Base-by-base conservation (phyloP, 2,888 invertebrate species). In the Ligdia adustata region DNA sequence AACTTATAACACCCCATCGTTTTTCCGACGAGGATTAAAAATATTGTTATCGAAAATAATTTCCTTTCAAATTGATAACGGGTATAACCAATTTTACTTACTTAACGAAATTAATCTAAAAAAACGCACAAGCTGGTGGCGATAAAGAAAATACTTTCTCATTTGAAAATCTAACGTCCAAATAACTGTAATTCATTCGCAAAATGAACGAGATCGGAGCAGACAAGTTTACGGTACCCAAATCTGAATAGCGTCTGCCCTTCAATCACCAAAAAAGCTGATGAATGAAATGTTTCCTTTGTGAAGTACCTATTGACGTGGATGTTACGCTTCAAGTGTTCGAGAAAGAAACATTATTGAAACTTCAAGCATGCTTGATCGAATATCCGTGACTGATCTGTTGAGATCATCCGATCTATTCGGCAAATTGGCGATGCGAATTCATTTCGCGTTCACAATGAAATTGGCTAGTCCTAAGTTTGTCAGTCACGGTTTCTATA, bases 301-400 rank as follows among this genome's bases (percentile, higher is more conserved):
- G 55, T 57, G 28, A 38, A 43, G 27, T 43, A 48, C 33, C 39
- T 39, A 55, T 44, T 34, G 51, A 50, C 41, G 47, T 55, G 47
- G 28, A 28, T 41, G 47, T 32, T 49, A 33, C 48, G 48, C 48
- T 49, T 34, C 32, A 18, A 48, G 31, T 27, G 31, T 48, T 49
- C 26, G 9, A 28, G 13, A 29, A 28, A 32, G 32, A 32, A 44
- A 16, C 24, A 29, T 45, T 42, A 32, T 48, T 59, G 41, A 44
- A 59, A 52, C 45, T 61, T 64, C 57, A 61, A 64, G 59, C 60
- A 52, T 57, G 64, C 59, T 58, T 71, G 66, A 72, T 70, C 60
- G 67, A 62, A 60, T 43, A 62, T 54, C 60, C 60, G 58, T 69
- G 62, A 68, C 67, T 59, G 52, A 59, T 55, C 46, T 47, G 55